A percentile compares a stretch with the other conserved stretches of the same genome.
Conservation (phyloP, 64 coral and sea anemone genomes). For the Platygyra sinensis region DNA sequence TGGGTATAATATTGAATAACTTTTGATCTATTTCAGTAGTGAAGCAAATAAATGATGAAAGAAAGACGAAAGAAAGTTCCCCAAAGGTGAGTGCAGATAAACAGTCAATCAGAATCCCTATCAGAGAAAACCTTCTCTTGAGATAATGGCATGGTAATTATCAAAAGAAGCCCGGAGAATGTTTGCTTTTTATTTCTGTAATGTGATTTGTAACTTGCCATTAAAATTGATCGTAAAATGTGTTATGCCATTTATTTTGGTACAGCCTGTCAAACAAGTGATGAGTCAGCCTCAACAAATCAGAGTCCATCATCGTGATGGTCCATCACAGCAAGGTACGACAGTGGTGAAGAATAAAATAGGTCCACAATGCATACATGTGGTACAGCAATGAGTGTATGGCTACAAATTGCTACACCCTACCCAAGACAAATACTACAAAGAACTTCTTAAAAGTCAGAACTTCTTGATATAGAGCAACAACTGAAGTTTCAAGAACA, state of each 20-base stretch:
- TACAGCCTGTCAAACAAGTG: conserved; percentile 16
- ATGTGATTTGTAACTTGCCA: too few relatives aligned
- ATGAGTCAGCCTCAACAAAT: conserved; percentile 4
- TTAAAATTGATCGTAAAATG: too few relatives aligned
- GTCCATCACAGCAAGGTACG: conserved; percentile 11
- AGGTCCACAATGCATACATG: too few relatives aligned
- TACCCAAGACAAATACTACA: too few relatives aligned
- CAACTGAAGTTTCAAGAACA: too few relatives aligned
- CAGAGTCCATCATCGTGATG: conserved; percentile 24
- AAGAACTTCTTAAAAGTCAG: too few relatives aligned
- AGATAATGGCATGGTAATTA: not conserved
- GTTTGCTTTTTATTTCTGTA: not conserved
- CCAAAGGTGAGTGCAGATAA: conserved; percentile 25
- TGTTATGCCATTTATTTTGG: not conserved
- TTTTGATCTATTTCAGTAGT: conserved; percentile 1
- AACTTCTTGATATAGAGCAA: too few relatives aligned
- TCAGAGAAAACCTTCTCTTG: too few relatives aligned
- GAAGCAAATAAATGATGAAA: conserved; percentile 2
- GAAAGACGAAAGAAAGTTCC: conserved; percentile 37
- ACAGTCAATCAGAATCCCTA: not conserved
- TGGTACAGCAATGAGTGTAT: too few relatives aligned
- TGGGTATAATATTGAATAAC: not conserved
- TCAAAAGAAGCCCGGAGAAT: too few relatives aligned
- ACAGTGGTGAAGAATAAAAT: too few relatives aligned
- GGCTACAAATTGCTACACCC: too few relatives aligned